Conservation (phyloP, 37 sponge, comb jelly and placozoan genomes). For the Ianthella basta region DNA sequence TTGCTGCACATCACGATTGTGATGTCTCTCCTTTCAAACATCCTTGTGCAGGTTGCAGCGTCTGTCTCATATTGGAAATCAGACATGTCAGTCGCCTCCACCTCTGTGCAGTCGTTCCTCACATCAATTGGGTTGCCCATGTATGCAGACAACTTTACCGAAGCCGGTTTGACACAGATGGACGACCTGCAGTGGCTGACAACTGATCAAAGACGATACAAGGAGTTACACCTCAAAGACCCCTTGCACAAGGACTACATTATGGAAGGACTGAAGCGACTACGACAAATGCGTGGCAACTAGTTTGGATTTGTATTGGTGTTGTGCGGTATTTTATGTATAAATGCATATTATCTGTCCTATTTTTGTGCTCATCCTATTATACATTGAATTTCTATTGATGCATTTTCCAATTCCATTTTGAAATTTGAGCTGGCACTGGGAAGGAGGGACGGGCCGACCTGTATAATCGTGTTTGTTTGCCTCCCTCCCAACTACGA, state of each 20-base stretch:
- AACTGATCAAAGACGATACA: neutral
- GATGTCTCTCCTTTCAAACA: neutral
- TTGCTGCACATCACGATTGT: neutral
- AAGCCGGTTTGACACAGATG: neutral
- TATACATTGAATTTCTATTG: too few species aligned
- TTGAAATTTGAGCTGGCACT: too few species aligned
- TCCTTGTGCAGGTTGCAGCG: neutral
- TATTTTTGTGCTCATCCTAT: too few species aligned
- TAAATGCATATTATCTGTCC: too few species aligned
- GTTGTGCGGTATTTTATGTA: too few species aligned
- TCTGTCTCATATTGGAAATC: neutral
- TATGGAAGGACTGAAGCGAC: neutral
- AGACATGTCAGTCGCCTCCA: neutral
- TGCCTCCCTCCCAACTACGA: too few species aligned
- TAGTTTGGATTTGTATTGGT: too few species aligned
- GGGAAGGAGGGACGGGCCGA: too few species aligned
- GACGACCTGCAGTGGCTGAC: neutral
- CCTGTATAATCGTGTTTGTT: too few species aligned
- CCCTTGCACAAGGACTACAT: constrained; percentile 18
- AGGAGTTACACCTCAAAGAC: neutral
- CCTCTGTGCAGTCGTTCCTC: neutral
- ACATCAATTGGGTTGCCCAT: constrained; percentile 4
- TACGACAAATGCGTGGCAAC: neutral
- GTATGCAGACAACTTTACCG: neutral
- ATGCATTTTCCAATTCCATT: too few species aligned